Percentiles rank a stretch among this genome's conserved stretches.
Conservation (phyloP, 1,140 invertebrate genomes). For the Plectrocnemia conspersa region DNA sequence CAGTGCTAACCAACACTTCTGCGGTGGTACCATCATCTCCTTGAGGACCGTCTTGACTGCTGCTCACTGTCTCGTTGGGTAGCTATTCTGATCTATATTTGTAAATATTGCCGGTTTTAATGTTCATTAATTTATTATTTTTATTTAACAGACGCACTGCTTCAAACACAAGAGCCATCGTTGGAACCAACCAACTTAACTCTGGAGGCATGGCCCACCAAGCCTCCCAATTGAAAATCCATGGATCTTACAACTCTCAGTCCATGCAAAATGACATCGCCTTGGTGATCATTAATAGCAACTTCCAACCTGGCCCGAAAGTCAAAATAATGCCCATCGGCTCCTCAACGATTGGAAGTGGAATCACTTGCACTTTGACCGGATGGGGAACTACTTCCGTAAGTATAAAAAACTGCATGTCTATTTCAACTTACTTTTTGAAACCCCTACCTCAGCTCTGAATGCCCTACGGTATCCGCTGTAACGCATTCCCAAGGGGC, state of each 20-base stretch:
- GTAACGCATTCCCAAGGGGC: too few relatives aligned
- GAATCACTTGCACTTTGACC: constrained; percentile 41
- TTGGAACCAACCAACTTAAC: constrained; percentile 51
- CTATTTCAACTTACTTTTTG: too few relatives aligned
- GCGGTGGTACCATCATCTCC: constrained; percentile 51
- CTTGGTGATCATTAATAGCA: constrained; percentile 44
- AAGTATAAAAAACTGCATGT: too few relatives aligned
- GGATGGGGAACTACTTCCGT: constrained; percentile 52
- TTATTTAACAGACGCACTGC: constrained; percentile 32
- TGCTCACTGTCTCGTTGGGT: constrained; percentile 50
- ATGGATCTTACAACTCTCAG: constrained; percentile 48
- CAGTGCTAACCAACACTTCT: constrained; percentile 45
- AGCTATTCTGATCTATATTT: constrained; percentile 6
- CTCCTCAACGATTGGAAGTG: constrained; percentile 39
- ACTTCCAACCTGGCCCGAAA: constrained; percentile 42
- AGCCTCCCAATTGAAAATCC: constrained; percentile 44
- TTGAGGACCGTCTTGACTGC: constrained; percentile 49
- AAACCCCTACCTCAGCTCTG: too few relatives aligned
- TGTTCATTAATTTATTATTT: background rate
- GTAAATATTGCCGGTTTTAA: background rate
- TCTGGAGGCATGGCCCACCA: constrained; percentile 47
- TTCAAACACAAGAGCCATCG: constrained; percentile 42
- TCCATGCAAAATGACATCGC: constrained; percentile 54
- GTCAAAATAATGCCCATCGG: constrained; percentile 46
- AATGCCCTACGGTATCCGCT: too few relatives aligned